Conservation (phyloP, 1,140 invertebrate genomes). For the Drosophila murphyi region DNA sequence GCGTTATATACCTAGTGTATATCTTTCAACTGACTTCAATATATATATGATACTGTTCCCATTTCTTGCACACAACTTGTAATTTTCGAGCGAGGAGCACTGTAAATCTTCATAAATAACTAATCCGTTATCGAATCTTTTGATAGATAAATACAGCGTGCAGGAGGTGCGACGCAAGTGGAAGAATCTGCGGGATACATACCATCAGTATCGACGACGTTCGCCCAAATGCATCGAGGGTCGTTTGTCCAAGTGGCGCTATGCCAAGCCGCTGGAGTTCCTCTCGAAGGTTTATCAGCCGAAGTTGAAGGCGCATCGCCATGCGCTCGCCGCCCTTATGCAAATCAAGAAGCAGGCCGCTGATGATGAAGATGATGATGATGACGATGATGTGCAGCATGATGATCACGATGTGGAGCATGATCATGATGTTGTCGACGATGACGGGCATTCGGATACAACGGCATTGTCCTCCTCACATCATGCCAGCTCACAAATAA, state of each 20-base stretch:
- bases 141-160: slow-evolving; percentile 78
- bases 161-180: slow-evolving; percentile 79
- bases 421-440: slow-evolving; percentile 55
- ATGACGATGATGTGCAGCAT: slow-evolving; percentile 10
- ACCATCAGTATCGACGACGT: slow-evolving; percentile 81
- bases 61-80: no score
- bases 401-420: slow-evolving; percentile 35
- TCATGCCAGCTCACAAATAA: slow-evolving; percentile 66
- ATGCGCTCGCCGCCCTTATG: slow-evolving; percentile 33
- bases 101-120: not conserved
- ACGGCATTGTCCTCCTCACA: slow-evolving; percentile 56
- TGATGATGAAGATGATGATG: slow-evolving; percentile 38
- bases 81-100: no score
- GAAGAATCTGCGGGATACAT: slow-evolving; percentile 81
- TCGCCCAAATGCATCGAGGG: slow-evolving; percentile 78
- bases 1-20: no score
- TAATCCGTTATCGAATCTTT: not conserved
- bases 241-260: slow-evolving; percentile 77
- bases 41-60: no score
- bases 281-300: slow-evolving; percentile 79
- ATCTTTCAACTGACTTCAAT: no score
- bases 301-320: slow-evolving; percentile 76
- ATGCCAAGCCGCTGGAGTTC: slow-evolving; percentile 78
- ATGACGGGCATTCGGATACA: slow-evolving; percentile 61
- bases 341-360: slow-evolving; percentile 38